Evolutionary conservation across 92 coral and sea anemone genomes (phyloP).

Genomic region (Epizoanthus illoricatus): DNA sequence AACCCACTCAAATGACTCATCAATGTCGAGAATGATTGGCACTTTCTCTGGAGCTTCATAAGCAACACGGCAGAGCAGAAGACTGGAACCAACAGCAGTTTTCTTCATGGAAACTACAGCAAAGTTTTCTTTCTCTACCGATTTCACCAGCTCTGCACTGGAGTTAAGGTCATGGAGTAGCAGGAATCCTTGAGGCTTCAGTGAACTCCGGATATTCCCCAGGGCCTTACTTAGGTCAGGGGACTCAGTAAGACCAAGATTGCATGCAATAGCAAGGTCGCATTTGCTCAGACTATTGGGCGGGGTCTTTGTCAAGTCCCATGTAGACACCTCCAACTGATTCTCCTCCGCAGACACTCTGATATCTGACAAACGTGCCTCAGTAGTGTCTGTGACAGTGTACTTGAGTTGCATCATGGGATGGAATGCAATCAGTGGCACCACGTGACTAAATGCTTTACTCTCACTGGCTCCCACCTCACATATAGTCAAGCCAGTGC

Average conservation of each 20-base stretch:
- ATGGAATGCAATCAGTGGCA: constrained; percentile 57
- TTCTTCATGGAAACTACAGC: constrained; percentile 56
- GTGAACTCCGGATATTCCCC: constrained; percentile 58
- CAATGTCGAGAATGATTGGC: constrained; percentile 63
- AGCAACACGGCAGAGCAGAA: constrained; percentile 58
- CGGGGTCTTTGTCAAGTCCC: constrained; percentile 65
- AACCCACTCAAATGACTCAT: constrained; percentile 72
- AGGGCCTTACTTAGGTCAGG: constrained; percentile 44
- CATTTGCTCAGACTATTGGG: constrained; percentile 60
- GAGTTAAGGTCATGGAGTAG: constrained; percentile 63
- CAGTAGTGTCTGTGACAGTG: constrained; percentile 71
- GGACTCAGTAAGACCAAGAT: constrained; percentile 39
- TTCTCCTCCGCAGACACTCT: constrained; percentile 51
- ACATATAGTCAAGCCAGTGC: constrained; percentile 57
- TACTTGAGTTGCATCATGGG: constrained; percentile 72
- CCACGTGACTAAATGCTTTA: constrained; percentile 60
- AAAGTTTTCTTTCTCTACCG: constrained; percentile 53
- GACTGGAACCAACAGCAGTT: constrained; percentile 52
- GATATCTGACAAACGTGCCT: constrained; percentile 51
- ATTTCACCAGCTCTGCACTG: constrained; percentile 35
- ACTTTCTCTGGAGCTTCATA: constrained; percentile 45
- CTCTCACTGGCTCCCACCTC: constrained; percentile 76
- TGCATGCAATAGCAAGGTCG: constrained; percentile 68
- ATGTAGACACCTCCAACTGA: constrained; percentile 45
- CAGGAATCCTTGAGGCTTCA: constrained; percentile 64